Evolutionary conservation across 2,797 vertebrate genomes (phyloP).

Genomic region (Aselliscus stoliczkanus): DNA sequence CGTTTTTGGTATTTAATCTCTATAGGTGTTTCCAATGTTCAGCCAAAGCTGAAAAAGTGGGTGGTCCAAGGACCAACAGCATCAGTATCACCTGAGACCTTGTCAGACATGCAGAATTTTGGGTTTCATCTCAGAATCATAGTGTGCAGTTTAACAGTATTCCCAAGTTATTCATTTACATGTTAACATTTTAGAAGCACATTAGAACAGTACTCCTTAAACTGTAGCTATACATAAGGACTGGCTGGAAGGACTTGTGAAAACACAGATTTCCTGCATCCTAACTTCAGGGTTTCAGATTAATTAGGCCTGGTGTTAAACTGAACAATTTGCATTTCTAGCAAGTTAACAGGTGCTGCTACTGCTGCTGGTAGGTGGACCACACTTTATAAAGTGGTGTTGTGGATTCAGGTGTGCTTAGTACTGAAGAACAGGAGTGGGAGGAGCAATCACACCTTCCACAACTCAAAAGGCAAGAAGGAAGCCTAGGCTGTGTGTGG

Average conservation of each 20-base stretch:
- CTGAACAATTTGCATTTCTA: not conserved
- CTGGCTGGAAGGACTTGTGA: not conserved
- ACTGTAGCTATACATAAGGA: not conserved
- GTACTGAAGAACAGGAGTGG: not conserved
- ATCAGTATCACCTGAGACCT: not conserved
- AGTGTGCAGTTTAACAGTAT: not conserved
- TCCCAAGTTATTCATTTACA: not conserved
- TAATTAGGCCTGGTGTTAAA: not conserved
- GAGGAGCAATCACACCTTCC: not conserved
- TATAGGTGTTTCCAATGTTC: not conserved
- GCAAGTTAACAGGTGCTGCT: not conserved
- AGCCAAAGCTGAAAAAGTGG: not conserved
- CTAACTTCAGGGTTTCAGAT: not conserved
- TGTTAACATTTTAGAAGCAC: not conserved
- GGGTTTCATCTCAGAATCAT: not conserved
- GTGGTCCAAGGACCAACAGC: not conserved
- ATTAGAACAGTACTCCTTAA: not conserved
- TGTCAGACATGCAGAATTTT: not conserved
- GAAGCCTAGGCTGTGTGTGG: fast-evolving
- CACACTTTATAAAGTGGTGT: fast-evolving
- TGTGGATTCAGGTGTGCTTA: not conserved
- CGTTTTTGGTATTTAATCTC: not conserved
- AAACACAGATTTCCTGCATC: not conserved
- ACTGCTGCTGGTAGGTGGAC: not conserved
- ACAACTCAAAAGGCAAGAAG: not conserved